Evolutionary conservation across 2,888 invertebrate species (phyloP), one percentile per base, ranked within the genome.

Genomic region (Laspeyria flexula): DNA sequence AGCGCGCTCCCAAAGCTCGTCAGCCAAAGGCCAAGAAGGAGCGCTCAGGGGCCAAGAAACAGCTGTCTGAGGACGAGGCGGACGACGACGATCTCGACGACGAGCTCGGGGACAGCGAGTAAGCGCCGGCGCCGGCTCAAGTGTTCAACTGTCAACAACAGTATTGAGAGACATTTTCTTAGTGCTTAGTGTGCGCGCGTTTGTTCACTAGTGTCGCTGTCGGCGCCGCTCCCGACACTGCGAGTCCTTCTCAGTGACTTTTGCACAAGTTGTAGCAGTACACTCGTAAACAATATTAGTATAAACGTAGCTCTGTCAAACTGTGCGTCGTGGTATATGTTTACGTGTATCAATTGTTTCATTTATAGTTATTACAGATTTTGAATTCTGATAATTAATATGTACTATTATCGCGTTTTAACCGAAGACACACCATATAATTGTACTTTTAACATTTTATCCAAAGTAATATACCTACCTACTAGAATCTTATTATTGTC

Each of bases 81-180:
- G 89, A 91, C 12, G 93, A 92, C 37, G 93, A 93, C 38, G 90
- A 90, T 21, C 90, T 90, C 7, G 93, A 93, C 38, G 91, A 92
- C 55, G 88, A 88, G 34, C 93, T 90, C 51, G 88, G 88, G 42
- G 93, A 90, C 55, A 86, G 89, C 80, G 88, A 93, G 60, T 63
- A 13, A 64, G 63, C 41, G 9, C 27, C 38, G 38, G 2, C 13
- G 11, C 3, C 16, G 3, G 3, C 3, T 3, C 7, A 13, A 12
- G 33, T 33, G 33, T 33, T 10, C 13, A 33, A 1, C 29, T 29
- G n/a, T n/a, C n/a, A n/a, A n/a, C n/a, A 25, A 2, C 29, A 31
- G 31, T 31, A 13, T 13, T 7, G 15, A 35, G 15, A 35, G 18
- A 35, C 18, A 18, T 18, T 35, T 16, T n/a, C n/a, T 15, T 18